Percentiles rank a stretch among this genome's conserved stretches.
Evolutionary conservation across 2,113 vertebrate genomes (phyloP).

Genomic region (Caloenas nicobarica): DNA sequence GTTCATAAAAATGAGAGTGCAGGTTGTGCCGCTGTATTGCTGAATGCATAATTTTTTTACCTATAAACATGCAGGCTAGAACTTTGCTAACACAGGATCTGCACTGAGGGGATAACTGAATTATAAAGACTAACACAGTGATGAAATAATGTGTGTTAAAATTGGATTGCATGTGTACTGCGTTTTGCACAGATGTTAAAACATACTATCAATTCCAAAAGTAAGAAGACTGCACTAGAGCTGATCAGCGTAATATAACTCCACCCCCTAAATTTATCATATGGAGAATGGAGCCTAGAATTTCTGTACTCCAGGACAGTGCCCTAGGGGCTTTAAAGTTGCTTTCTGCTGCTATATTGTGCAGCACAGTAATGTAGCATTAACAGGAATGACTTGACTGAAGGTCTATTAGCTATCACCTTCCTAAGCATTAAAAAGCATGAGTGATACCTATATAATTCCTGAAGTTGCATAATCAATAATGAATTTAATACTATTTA

Average conservation of each 20-base stretch:
- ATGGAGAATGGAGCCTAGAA: neutral
- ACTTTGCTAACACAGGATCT: neutral
- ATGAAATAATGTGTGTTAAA: neutral
- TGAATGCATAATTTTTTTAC: neutral
- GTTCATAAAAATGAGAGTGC: neutral
- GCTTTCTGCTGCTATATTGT: neutral
- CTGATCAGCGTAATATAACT: neutral
- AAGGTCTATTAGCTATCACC: neutral
- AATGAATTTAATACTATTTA: neutral
- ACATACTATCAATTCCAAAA: neutral
- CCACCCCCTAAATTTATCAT: neutral
- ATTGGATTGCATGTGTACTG: neutral
- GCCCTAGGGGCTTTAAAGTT: neutral
- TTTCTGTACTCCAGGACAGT: neutral
- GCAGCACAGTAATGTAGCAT: neutral
- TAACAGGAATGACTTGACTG: neutral
- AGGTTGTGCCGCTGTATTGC: neutral
- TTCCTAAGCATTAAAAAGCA: neutral
- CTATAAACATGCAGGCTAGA: neutral
- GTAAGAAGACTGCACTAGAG: neutral
- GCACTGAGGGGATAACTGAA: neutral
- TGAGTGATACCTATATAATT: neutral
- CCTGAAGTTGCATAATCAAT: neutral
- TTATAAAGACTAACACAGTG: neutral
- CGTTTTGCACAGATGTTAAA: neutral